A percentile compares a stretch with the other conserved stretches of the same genome.
Conservation (phyloP, 2,888 invertebrate genomes). For the Apodemia hepburni region DNA sequence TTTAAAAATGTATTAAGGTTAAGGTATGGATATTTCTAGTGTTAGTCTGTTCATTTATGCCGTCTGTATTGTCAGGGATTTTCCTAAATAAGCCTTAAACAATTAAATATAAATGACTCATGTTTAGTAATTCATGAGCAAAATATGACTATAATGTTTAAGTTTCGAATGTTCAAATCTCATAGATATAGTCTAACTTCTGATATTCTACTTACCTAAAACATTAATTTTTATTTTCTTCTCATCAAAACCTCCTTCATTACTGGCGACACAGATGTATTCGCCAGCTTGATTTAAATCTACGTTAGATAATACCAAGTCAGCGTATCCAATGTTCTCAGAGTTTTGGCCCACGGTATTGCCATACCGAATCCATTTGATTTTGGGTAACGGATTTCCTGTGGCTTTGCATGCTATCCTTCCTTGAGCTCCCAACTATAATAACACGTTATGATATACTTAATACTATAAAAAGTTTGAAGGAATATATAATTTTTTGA, state of each 20-base stretch:
- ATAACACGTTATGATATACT: conserved; percentile 16
- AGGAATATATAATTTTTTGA: too few relatives aligned
- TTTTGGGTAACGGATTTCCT: conserved; percentile 79
- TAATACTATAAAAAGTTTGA: too few relatives aligned
- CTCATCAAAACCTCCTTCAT: conserved; percentile 71
- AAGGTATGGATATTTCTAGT: too few relatives aligned
- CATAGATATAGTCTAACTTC: too few relatives aligned
- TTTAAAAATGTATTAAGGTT: too few relatives aligned
- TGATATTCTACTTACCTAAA: conserved; percentile 45
- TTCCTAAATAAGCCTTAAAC: too few relatives aligned
- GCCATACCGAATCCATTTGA: conserved; percentile 81
- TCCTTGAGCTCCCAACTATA: conserved; percentile 48
- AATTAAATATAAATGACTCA: too few relatives aligned
- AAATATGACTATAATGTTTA: too few relatives aligned
- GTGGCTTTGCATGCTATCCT: conserved; percentile 72
- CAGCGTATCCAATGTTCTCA: conserved; percentile 46
- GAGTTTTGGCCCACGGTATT: conserved; percentile 42
- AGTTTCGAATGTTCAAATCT: too few relatives aligned
- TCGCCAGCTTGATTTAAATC: conserved; percentile 53
- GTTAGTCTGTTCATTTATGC: too few relatives aligned
- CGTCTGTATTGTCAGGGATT: too few relatives aligned
- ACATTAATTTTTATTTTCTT: conserved; percentile 57
- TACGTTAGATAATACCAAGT: conserved; percentile 48
- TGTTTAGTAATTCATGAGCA: too few relatives aligned
- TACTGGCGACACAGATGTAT: conserved; percentile 79